Base-by-base conservation (phyloP, 2,888 invertebrate species). In the Melieria crassipennis region DNA sequence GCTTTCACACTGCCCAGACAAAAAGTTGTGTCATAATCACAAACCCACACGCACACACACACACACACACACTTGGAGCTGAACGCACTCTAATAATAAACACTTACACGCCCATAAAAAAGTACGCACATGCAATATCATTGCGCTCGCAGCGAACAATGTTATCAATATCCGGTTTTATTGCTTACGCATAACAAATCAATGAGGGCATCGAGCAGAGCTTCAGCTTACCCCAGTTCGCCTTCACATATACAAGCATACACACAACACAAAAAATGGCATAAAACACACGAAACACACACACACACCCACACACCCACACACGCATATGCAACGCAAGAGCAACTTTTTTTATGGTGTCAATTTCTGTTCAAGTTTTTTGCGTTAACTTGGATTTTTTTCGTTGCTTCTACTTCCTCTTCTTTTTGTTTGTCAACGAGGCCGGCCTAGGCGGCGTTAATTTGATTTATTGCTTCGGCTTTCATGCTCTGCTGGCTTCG, bases 391-490 rank as follows among this genome's bases (percentile, higher is more conserved):
- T 1, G 30, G 30, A 30, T 30, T 30, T 30, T 30, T 30, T 30
- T 30, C 30, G 3, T 2, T 30, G 30, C 30, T 30, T 30, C 30
- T 30, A 2, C 30, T 30, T 30, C 30, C 30, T 30, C 30, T 30
- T 30, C 30, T 30, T 30, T 30, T 30, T 30, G 30, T 30, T 30
- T 30, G 30, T 30, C 30, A 30, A 1, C 30, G 30, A 30, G 30
- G 30, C 30, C 30, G 30, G 30, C 30, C 13, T 7, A 11, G 9
- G 5, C 5, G 11, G 68, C 61, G 68, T 61, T 68, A 68, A 68
- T 68, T 68, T 68, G 68, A 81, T 81, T 81, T 81, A 82, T 82
- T 79, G 76, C 77, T 75, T 73, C 75, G 76, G 75, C 77, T 63
- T 69, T 65, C 52, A 58, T 52, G 48, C 65, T 58, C 47, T 65